phyloP scores from a whole-genome alignment of 2,888 invertebrate species.

The Hydroisotoma schaefferi region DNA sequence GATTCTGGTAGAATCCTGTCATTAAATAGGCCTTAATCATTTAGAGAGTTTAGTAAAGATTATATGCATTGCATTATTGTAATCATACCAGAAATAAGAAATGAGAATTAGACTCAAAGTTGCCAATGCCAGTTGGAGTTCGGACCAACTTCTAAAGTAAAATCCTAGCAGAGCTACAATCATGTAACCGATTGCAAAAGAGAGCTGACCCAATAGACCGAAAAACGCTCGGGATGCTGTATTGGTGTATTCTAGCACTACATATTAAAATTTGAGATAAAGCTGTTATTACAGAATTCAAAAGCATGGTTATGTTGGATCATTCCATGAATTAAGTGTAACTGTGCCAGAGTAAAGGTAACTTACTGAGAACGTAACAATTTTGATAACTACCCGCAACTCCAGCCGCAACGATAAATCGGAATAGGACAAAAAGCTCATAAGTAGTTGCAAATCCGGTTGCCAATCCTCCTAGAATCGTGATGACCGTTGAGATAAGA shows the following conservation, averaged over 20 bases:
- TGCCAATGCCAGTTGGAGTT: conserved; percentile 26
- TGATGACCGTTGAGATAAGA: conserved; percentile 28
- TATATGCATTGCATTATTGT: background rate
- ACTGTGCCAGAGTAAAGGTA: too few species aligned
- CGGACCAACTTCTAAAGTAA: conserved; percentile 27
- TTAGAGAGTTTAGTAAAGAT: too few species aligned
- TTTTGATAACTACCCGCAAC: conserved; percentile 46
- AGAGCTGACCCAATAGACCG: conserved; percentile 31
- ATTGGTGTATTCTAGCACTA: conserved; percentile 37
- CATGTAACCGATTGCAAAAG: conserved; percentile 41
- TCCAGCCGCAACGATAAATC: conserved; percentile 45
- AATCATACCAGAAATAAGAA: conserved; percentile 9
- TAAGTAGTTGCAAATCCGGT: conserved; percentile 35
- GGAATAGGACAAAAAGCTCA: conserved; percentile 31
- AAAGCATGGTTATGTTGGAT: too few species aligned
- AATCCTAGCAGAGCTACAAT: conserved; percentile 28
- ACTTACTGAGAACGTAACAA: conserved; percentile 41
- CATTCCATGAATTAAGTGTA: too few species aligned
- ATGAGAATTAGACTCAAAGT: background rate
- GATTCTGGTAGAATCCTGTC: conserved; percentile 38
- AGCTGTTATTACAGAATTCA: too few species aligned
- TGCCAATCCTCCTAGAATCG: conserved; percentile 31
- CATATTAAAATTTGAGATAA: too few species aligned
- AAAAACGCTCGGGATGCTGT: conserved; percentile 24
- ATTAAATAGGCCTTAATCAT: too few species aligned